Evolutionary conservation across 2,113 vertebrate genomes (phyloP), one percentile per base, ranked within the genome.

Genomic region (Artemisiospiza belli): DNA sequence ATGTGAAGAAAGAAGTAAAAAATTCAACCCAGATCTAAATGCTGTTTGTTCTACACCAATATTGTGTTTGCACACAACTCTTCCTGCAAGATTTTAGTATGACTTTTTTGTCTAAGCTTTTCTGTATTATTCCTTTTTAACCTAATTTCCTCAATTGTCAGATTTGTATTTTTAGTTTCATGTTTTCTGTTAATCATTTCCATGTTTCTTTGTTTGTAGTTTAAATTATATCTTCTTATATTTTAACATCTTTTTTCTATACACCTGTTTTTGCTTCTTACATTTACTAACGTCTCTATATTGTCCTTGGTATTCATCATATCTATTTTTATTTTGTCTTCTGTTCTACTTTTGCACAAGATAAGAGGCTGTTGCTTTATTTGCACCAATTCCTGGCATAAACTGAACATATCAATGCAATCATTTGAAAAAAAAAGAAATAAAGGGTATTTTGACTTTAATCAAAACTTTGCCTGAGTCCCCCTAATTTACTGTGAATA

Each of bases 381-480:
- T 35, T 89, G 7, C 27, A 37, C 22, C 30, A 44, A 21, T 70
- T 85, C 16, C 43, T 72, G 57, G 62, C 46, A 44, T 63, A 83
- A 77, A 54, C 8, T 37, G 24, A 74, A 84, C 5, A 27, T 77
- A 61, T 33, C 27, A 73, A 21, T n/a, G 23, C n/a, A 72, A n/a
- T 72, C 6, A 47, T 79, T 52, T 47, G 30, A 28, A 64, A 92
- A 52, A 64, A 52, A 64, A 28, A 33, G 5, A 37, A 63, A 94
- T 86, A 81, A 92, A 92, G 69, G 28, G 52, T 64, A 89, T 96
- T 87, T 95, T 94, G 61, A 83, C 90, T 96, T 94, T 94, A 92
- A 92, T 97, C 70, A 90, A 55, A 93, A 86, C 33, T 57, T 66
- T 80, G 39, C 10, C 19, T 28, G 57, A 81, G 64, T 66, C n/a